Percentiles rank a stretch among this genome's conserved stretches.
Conservation (phyloP, 2,113 vertebrate genomes). For the Saimiri boliviensis region DNA sequence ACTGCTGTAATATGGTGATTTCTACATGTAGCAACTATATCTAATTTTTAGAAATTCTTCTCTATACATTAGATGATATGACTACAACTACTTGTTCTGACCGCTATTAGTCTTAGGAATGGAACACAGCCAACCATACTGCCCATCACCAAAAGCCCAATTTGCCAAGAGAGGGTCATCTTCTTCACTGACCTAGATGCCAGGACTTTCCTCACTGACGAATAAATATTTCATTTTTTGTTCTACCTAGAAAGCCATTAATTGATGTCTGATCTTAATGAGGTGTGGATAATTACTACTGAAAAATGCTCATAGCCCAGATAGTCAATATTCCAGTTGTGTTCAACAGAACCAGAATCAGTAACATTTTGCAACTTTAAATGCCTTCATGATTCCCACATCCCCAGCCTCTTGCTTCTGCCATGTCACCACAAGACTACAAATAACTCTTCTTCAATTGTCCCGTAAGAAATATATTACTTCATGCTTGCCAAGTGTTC, state of each 20-base stretch:
- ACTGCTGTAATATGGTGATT: background rate
- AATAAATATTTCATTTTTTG: conserved; percentile 43
- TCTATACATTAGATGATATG: background rate
- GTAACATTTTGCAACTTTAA: conserved; percentile 39
- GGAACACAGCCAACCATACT: background rate
- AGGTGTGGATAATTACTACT: conserved; percentile 71
- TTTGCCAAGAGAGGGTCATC: background rate
- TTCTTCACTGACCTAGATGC: conserved; percentile 21
- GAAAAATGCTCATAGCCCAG: background rate
- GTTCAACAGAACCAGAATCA: conserved; percentile 38
- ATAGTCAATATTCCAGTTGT: background rate
- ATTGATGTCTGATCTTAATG: conserved; percentile 81
- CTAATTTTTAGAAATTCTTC: background rate
- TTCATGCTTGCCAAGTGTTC: conserved; percentile 77
- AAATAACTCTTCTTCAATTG: conserved; percentile 78
- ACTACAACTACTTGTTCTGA: background rate
- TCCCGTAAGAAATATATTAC: conserved; percentile 77
- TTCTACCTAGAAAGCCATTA: conserved; percentile 62
- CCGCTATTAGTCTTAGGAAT: background rate
- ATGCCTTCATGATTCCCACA: conserved; percentile 13
- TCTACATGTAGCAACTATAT: background rate
- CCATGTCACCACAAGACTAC: conserved; percentile 59
- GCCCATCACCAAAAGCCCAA: rapidly evolving
- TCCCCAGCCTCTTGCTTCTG: conserved; percentile 13
- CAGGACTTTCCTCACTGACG: background rate